Conservation (phyloP, 2,888 invertebrate genomes). For the Pachycephus smyrnensis region DNA sequence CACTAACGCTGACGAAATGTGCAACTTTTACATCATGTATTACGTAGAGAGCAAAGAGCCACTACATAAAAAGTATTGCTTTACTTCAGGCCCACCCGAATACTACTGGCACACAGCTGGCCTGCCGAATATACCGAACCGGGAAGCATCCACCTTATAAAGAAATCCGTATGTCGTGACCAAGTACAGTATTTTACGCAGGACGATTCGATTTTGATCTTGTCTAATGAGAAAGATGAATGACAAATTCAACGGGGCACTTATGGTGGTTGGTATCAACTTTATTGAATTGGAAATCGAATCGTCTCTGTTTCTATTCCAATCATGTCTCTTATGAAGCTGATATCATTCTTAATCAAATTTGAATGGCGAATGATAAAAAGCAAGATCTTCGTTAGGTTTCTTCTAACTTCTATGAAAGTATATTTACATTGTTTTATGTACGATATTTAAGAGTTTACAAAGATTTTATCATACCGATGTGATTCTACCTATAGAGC, state of each 20-base stretch:
- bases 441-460: not conserved
- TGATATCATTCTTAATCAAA: not conserved
- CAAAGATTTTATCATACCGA: not conserved
- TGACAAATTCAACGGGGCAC: not conserved
- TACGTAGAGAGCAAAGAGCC: constrained; percentile 84
- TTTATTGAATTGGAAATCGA: not conserved
- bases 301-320: not conserved
- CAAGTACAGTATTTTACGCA: not conserved
- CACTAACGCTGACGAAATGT: constrained; percentile 93
- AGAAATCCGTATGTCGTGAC: constrained; percentile 22
- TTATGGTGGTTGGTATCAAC: not conserved
- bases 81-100: constrained; percentile 84
- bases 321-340: not conserved
- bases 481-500: not conserved
- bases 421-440: not conserved
- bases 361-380: not conserved
- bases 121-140: constrained; percentile 81
- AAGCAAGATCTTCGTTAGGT: not conserved
- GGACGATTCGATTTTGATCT: not conserved
- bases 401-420: not conserved
- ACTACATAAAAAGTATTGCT: constrained; percentile 84
- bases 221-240: not conserved
- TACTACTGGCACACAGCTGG: constrained; percentile 83
- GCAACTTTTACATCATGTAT: constrained; percentile 96
- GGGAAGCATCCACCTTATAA: constrained; percentile 74